Evolutionary conservation across 2,888 invertebrate genomes (phyloP).

Genomic region (Callimorpha dominula): DNA sequence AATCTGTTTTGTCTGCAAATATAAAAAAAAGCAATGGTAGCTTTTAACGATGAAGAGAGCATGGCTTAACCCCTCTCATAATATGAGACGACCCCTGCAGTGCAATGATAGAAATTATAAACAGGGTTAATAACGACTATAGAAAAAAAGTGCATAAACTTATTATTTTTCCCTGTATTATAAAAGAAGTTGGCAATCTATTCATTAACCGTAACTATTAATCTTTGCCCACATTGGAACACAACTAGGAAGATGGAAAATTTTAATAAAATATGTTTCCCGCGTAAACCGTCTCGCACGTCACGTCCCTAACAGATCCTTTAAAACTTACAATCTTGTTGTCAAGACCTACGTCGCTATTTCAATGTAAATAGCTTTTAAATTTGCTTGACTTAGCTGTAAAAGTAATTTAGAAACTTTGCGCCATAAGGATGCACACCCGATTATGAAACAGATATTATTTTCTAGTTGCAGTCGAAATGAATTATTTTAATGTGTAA

Average conservation of each 20-base stretch:
- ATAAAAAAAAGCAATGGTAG: too few species aligned
- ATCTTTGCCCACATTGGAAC: slow-evolving; percentile 63
- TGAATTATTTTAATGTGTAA: slow-evolving; percentile 60
- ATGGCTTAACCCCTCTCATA: too few species aligned
- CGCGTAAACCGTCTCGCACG: slow-evolving; percentile 69
- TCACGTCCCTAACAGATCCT: slow-evolving; percentile 71
- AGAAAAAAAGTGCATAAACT: neutral
- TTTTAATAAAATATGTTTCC: slow-evolving; percentile 80
- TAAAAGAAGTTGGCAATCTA: slow-evolving; percentile 1
- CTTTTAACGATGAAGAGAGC: too few species aligned
- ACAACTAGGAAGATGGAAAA: slow-evolving; percentile 73
- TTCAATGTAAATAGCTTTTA: slow-evolving; percentile 19
- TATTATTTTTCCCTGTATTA: neutral
- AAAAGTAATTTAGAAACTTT: slow-evolving; percentile 25
- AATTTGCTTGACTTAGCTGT: slow-evolving; percentile 9
- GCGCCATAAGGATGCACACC: slow-evolving; percentile 71
- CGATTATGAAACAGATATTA: slow-evolving; percentile 69
- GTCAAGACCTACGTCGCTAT: slow-evolving; percentile 36
- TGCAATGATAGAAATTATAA: neutral
- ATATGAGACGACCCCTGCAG: neutral
- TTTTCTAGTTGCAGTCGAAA: slow-evolving; percentile 55
- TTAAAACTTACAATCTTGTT: slow-evolving; percentile 61
- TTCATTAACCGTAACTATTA: slow-evolving; percentile 26
- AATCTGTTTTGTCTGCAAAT: too few species aligned
- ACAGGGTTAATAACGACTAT: neutral